Percentiles rank a stretch among this genome's conserved stretches.
Conservation (phyloP, 2,797 vertebrate species). For the Craterocephalus amniculus region DNA sequence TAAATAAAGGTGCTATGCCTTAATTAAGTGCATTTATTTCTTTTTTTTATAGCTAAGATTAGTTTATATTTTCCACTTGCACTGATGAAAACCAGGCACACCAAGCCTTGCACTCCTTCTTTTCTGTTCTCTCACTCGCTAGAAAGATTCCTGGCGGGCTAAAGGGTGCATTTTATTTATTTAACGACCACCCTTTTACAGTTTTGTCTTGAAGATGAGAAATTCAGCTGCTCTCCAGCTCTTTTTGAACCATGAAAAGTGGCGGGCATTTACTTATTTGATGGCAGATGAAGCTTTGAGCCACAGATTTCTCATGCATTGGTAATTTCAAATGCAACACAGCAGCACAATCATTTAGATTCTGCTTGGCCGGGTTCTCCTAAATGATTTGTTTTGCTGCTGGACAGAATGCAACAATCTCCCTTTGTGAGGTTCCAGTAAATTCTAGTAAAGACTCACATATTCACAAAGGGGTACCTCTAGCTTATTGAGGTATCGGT, state of each 20-base stretch:
- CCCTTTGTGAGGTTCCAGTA: background rate
- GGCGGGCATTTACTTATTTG: background rate
- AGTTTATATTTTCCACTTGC: background rate
- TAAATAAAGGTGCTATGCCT: background rate
- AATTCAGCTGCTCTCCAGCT: background rate
- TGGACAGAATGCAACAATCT: background rate
- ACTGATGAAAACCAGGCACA: background rate
- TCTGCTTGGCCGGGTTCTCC: background rate
- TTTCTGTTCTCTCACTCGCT: background rate
- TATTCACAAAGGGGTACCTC: no score
- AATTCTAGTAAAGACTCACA: background rate
- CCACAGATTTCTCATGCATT: background rate
- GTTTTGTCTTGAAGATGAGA: background rate
- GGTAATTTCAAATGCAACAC: background rate
- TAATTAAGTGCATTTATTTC: background rate
- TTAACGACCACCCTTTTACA: background rate
- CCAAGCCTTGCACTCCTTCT: background rate
- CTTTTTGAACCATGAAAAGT: background rate
- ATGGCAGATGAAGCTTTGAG: background rate
- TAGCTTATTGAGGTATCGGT: background rate
- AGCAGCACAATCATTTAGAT: background rate
- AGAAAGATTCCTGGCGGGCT: background rate
- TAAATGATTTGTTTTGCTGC: conserved; percentile 5
- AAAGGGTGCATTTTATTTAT: background rate
- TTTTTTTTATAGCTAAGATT: no score